Conservation (phyloP, 2,797 vertebrate species). For the Helarctos malayanus region DNA sequence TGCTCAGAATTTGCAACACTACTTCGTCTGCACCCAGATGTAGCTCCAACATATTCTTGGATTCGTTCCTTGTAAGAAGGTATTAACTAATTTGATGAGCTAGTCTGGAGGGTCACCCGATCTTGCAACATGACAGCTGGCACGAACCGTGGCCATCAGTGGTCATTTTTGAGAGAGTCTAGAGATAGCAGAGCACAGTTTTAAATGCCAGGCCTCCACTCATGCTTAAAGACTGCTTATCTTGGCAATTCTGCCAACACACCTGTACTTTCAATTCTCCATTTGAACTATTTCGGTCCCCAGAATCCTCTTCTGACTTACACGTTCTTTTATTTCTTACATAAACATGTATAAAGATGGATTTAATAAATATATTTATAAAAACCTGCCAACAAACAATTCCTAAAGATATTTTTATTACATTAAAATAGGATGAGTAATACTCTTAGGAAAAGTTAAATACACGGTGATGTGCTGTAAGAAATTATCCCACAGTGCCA, state of each 20-base stretch:
- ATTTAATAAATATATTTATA: constrained; percentile 25
- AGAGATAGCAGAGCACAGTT: neutral
- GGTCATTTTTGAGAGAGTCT: neutral
- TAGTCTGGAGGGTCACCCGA: neutral
- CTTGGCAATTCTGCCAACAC: neutral
- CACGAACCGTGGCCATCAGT: neutral
- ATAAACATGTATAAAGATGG: constrained; percentile 1
- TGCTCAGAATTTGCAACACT: neutral
- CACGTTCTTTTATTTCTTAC: constrained; percentile 55
- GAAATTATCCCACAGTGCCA: constrained; percentile 41
- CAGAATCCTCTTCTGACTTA: constrained; percentile 41
- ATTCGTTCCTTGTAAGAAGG: constrained; percentile 22
- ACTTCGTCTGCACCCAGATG: constrained; percentile 1
- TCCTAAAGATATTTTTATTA: constrained; percentile 52
- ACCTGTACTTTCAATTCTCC: neutral
- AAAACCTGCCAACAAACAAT: constrained; percentile 56
- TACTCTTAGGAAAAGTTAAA: constrained; percentile 53
- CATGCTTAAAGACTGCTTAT: neutral
- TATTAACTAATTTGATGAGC: constrained; percentile 5
- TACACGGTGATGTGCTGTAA: neutral
- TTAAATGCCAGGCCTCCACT: neutral
- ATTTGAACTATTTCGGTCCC: neutral
- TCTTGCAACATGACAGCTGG: neutral
- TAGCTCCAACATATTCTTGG: constrained; percentile 11
- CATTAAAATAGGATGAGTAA: constrained; percentile 26